phyloP scores from a whole-genome alignment of 2,797 vertebrate genomes.

The Karalla daura region DNA sequence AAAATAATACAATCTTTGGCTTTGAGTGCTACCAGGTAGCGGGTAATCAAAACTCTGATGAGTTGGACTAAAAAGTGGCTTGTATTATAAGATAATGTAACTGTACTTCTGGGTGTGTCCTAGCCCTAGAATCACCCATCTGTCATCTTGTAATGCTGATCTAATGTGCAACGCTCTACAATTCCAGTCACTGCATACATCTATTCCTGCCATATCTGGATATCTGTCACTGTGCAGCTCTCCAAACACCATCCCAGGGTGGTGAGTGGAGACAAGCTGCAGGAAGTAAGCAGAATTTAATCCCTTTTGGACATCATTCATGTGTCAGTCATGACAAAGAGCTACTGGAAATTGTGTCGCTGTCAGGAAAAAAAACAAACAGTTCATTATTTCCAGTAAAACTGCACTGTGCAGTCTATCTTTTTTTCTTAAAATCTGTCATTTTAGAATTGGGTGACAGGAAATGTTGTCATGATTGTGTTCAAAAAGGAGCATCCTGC shows the following conservation, averaged over 20 bases:
- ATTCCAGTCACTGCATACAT: slow-evolving; percentile 19
- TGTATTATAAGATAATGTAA: no score
- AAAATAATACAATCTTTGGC: no score
- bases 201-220: slow-evolving; percentile 19
- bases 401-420: not conserved
- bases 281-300: slow-evolving; percentile 44
- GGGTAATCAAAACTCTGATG: no score
- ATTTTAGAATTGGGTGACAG: not conserved
- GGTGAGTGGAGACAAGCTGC: not conserved
- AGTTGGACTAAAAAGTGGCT: no score
- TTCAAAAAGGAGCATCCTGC: no score
- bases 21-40: no score
- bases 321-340: slow-evolving; percentile 37
- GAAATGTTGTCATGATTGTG: no score
- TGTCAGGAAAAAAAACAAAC: slow-evolving; percentile 20
- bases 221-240: slow-evolving; percentile 28
- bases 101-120: no score
- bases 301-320: slow-evolving; percentile 27
- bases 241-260: not conserved
- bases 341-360: slow-evolving; percentile 8
- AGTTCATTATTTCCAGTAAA: slow-evolving; percentile 35
- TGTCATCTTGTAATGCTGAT: not conserved
- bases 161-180: not conserved
- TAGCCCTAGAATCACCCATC: no score
- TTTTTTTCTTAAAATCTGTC: not conserved